phyloP scores from a whole-genome alignment of 2,797 vertebrate species.

The Paedocypris micromegethes region DNA sequence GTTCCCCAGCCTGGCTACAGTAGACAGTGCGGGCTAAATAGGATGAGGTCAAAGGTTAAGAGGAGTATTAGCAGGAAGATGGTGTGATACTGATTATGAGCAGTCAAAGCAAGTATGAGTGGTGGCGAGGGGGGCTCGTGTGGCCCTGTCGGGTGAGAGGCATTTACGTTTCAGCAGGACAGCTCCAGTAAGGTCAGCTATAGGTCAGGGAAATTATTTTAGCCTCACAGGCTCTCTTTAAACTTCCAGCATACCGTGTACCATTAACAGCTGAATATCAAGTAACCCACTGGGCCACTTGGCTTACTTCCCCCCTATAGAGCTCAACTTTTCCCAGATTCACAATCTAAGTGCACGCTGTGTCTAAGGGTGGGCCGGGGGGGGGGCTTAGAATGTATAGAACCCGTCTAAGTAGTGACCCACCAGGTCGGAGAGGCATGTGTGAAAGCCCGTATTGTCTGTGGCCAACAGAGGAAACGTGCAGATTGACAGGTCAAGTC shows the following conservation, averaged over 20 bases:
- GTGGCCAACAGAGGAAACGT: conserved; percentile 40
- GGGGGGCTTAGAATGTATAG: conserved; percentile 13
- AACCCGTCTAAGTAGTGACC: conserved; percentile 34
- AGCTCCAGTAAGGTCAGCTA: conserved; percentile 12
- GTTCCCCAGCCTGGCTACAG: conserved; percentile 9
- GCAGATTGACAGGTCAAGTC: conserved; percentile 44
- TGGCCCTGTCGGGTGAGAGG: conserved; percentile 14
- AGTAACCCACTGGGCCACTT: conserved; percentile 31
- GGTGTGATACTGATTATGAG: conserved; percentile 36
- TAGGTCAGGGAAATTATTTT: conserved; percentile 26
- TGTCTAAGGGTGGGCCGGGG: conserved; percentile 7
- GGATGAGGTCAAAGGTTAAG: conserved; percentile 22
- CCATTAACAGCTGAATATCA: conserved; percentile 39
- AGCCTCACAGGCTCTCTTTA: conserved; percentile 18
- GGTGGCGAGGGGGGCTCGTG: not conserved
- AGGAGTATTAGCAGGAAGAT: conserved; percentile 29
- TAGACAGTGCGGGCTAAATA: conserved; percentile 20
- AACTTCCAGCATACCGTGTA: conserved; percentile 25
- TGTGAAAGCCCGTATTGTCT: conserved; percentile 46
- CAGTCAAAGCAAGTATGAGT: conserved; percentile 25
- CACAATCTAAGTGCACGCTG: conserved; percentile 26
- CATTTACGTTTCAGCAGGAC: conserved; percentile 15
- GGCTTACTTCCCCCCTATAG: conserved; percentile 24
- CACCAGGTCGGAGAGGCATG: conserved; percentile 16
- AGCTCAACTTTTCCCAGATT: conserved; percentile 37